A percentile compares a stretch with the other conserved stretches of the same genome.
phyloP scores from a whole-genome alignment of 2,797 vertebrate species.

The Vespertilio murinus region DNA sequence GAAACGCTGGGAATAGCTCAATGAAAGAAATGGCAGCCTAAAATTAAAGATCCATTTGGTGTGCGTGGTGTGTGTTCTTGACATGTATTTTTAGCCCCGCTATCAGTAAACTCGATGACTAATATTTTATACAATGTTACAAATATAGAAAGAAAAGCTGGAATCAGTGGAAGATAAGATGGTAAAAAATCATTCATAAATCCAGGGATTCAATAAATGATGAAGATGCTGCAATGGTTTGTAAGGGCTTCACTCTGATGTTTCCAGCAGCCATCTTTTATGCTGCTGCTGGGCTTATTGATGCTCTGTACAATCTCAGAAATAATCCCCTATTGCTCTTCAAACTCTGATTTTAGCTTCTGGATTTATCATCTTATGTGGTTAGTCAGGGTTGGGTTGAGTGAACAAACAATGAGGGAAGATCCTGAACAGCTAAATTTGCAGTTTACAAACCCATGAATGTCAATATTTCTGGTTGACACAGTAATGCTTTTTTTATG shows the following conservation, averaged over 20 bases:
- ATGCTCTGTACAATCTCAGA: background rate
- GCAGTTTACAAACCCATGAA: background rate
- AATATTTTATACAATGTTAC: background rate
- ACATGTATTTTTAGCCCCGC: background rate
- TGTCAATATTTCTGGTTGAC: background rate
- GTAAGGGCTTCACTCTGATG: background rate
- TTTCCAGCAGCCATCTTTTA: background rate
- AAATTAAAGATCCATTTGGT: slow-evolving; percentile 68
- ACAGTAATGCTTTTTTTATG: background rate
- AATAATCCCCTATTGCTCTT: background rate
- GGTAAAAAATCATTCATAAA: slow-evolving; percentile 57
- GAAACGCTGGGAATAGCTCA: background rate
- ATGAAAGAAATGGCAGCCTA: slow-evolving; percentile 50
- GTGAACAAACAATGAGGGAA: background rate
- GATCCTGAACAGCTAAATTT: background rate
- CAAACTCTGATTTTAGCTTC: background rate
- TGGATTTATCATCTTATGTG: background rate
- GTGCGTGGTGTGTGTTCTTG: background rate
- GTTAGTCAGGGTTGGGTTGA: background rate
- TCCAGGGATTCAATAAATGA: background rate
- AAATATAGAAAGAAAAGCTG: slow-evolving; percentile 51
- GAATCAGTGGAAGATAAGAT: slow-evolving; percentile 12
- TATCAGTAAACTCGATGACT: slow-evolving; percentile 51
- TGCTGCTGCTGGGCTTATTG: background rate
- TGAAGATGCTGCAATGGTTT: background rate